Evolutionary conservation across 2,888 invertebrate species (phyloP), one percentile per base, ranked within the genome.

Genomic region (Coleophora deauratella): DNA sequence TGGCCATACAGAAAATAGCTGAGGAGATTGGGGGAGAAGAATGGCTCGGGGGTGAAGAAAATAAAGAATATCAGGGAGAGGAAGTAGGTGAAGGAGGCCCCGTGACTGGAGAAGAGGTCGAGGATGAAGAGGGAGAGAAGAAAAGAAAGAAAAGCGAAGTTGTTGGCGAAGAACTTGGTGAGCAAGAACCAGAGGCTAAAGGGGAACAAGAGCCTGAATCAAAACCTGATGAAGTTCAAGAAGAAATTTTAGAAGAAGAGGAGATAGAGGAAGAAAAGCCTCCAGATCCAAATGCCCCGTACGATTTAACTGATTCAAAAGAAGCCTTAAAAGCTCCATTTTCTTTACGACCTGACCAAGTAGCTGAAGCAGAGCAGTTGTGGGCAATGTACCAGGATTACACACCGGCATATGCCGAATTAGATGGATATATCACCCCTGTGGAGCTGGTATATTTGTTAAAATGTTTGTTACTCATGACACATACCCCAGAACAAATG

Each of bases 361-460:
- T 72, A 44, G 71, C 70, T 30, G 84, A 85, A 68, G 65, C 80
- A 4, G 78, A 81, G 57, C 66, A 74, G 46, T 59, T 85, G 34
- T 85, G 84, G 84, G 75, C 70, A 12, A 0, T 62, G 6, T 85
- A 60, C 59, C 82, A 81, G 59, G 60, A 80, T 51, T 74, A 78
- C 41, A 84, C 76, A 13, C 84, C 84, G 15, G 77, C 74, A 0
- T 85, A 85, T 45, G 62, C 74, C 27, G 75, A 84, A 43, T 52
- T 85, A 41, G 60, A 76, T 41, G 66, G 66, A 10, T 81, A 62
- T 42, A 68, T 84, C 28, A 85, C 84, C 7, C 71, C 70, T 57
- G 79, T 74, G 51, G 84, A 82, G 55, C 55, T 82, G 40, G 21
- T 71, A 30, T 85, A 81, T 42, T 79, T 84, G 81, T 52, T 84